Base-by-base conservation (phyloP, 2,888 invertebrate genomes). In the Caenorhabditis zanzibari region DNA sequence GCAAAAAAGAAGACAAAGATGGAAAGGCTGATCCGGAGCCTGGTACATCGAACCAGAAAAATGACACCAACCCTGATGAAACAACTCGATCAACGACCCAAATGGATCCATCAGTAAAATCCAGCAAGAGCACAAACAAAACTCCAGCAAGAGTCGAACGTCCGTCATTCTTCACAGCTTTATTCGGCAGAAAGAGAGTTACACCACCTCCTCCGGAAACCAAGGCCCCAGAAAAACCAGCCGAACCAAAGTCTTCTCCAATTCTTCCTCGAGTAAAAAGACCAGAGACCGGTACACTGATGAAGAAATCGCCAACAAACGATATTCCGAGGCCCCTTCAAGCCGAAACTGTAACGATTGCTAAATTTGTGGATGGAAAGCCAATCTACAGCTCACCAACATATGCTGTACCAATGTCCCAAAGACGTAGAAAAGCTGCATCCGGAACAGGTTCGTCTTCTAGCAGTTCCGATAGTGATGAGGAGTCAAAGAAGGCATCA, bases 321-420 rank as follows among this genome's bases (percentile, higher is more conserved):
- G 38, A 44, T 14, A 22, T 22, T 19, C 28, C 52, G 10, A 14
- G n/a, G n/a, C 69, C 69, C 24, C 16, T 5, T 7, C n/a, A n/a
- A 5, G 24, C 22, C 16, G 61, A 41, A 2, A 41, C 32, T 28
- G 71, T 41, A 0, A 41, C 14, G 3, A 63, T 79, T 35, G 79
- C 63, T 9, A 79, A 79, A 32, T 52, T 64, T 64, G 71, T 79
- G 0, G 79, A 56, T 49, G 79, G 79, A 9, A 79, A 79, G 24
- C 71, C 79, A n/a, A 61, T 79, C 7, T 32, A 22, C 10, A 61
- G 63, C 16, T n/a, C 47, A 14, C 68, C 79, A 9, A 41, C 12
- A 4, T 58, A 24, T n/a, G 28, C 24, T 22, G 56, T 28, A n/a
- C 47, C 66, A 19, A 38, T 68, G 58, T 22, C 66, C 1, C 24